Evolutionary conservation across 2,113 vertebrate genomes (phyloP), one percentile per base, ranked within the genome.

Genomic region (Ciconia boyciana): DNA sequence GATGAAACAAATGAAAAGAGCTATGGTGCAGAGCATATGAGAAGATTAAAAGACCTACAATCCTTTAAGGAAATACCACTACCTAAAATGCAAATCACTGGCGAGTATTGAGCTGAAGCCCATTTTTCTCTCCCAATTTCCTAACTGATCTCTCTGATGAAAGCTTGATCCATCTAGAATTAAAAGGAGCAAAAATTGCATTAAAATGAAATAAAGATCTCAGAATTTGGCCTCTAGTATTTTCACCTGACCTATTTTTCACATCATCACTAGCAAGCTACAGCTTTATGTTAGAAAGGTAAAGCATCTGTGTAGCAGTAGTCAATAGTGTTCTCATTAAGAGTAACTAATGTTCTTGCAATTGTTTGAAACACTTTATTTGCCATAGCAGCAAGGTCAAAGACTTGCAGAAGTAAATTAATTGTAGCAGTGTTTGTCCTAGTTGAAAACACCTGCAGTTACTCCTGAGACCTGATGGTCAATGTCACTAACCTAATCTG

Each of bases 331-430:
- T 72, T 94, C 87, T 95, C 83, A 94, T 95, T 96, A 96, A 83
- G 68, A 96, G 39, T 91, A 96, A 92, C 70, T 89, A 81, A 93
- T 52, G 71, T 78, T 93, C 74, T 79, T 88, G 76, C 9, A 69
- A 68, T 57, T 90, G 60, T 80, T 95, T 79, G 75, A 95, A 96
- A 95, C 74, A 83, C 66, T 91, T 93, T 89, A 92, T 96, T 96
- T 94, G 46, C 87, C 28, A 60, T 43, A 87, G 79, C 77, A 96
- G 52, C 71, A 85, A 93, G 83, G 75, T 95, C 77, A 94, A 91
- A 95, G 49, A 83, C 85, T 83, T 88, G 57, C 48, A 83, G 71
- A 93, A 94, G 46, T 95, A 94, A 97, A 91, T 89, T 86, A 94
- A 94, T 84, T 84, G 66, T 65, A 93, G 89, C 32, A 41, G 29